phyloP scores from a whole-genome alignment of 1,140 invertebrate species.

The Drosophila pseudoananassae region DNA sequence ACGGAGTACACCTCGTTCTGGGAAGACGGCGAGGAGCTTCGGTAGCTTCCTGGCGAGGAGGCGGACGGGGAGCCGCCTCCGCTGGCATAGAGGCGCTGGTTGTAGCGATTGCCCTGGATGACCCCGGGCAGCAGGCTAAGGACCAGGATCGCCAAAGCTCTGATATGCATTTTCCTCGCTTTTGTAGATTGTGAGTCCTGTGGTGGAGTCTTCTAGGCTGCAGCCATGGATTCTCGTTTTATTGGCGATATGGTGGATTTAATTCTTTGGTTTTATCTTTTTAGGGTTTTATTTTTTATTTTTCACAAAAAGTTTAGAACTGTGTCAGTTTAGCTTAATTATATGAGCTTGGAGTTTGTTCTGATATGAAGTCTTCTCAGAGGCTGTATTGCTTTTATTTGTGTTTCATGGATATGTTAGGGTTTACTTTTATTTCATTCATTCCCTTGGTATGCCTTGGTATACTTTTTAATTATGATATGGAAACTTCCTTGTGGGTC shows the following conservation, averaged over 20 bases:
- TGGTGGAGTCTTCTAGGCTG: slow-evolving; percentile 35
- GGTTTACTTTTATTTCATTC: slow-evolving; percentile 22
- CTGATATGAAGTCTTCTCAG: slow-evolving; percentile 2
- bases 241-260: background rate
- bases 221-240: slow-evolving; percentile 12
- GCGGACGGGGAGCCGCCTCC: slow-evolving; percentile 9
- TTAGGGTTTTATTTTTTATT: slow-evolving; percentile 4
- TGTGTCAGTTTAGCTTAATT: background rate
- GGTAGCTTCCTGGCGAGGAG: slow-evolving; percentile 1
- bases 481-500: slow-evolving; percentile 63
- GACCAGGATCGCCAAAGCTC: slow-evolving; percentile 17
- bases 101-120: slow-evolving; percentile 38
- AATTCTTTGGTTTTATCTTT: background rate
- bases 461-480: slow-evolving; percentile 59
- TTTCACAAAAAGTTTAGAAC: slow-evolving; percentile 4
- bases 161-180: slow-evolving; percentile 43
- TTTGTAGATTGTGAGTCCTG: slow-evolving; percentile 21
- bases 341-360: no score
- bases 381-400: background rate
- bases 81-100: slow-evolving; percentile 46
- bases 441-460: background rate
- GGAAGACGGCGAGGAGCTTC: slow-evolving; percentile 28
- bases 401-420: background rate
- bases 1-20: slow-evolving; percentile 74
- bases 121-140: slow-evolving; percentile 28